Percentiles rank a stretch among this genome's conserved stretches.
Evolutionary conservation across 1,140 invertebrate species (phyloP).

Genomic region (Solenopsis fugax): DNA sequence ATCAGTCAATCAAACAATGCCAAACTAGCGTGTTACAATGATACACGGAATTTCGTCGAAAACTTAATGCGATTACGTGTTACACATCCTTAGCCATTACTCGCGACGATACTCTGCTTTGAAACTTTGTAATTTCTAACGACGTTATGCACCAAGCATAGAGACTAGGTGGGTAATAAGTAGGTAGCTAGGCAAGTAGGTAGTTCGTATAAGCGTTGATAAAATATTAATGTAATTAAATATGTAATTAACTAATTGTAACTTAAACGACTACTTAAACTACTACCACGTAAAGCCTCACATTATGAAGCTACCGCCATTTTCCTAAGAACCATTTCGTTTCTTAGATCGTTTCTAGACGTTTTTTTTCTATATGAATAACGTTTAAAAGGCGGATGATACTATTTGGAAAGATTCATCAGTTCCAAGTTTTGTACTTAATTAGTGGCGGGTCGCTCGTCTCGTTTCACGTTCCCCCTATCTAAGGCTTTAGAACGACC

Average conservation of each 20-base stretch:
- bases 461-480: slow-evolving; percentile 63
- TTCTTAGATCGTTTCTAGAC: neutral
- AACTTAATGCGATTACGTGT: slow-evolving; percentile 22
- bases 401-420: slow-evolving; percentile 63
- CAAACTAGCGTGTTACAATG: slow-evolving; percentile 20
- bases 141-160: neutral
- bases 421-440: slow-evolving; percentile 74
- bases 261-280: neutral
- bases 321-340: neutral
- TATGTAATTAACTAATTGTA: neutral
- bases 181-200: too few relatives aligned
- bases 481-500: slow-evolving; percentile 59
- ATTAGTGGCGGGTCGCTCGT: slow-evolving; percentile 63
- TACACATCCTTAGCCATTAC: neutral
- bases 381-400: slow-evolving; percentile 31
- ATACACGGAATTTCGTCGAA: slow-evolving; percentile 23
- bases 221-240: slow-evolving; percentile 3
- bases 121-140: neutral
- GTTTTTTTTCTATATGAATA: slow-evolving; percentile 24
- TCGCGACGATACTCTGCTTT: neutral
- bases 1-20: slow-evolving; percentile 56
- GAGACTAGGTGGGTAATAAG: too few relatives aligned
- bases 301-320: neutral
- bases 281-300: neutral
- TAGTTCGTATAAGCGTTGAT: neutral